Conservation (phyloP, 2,113 vertebrate genomes). For the Podocnemis expansa region DNA sequence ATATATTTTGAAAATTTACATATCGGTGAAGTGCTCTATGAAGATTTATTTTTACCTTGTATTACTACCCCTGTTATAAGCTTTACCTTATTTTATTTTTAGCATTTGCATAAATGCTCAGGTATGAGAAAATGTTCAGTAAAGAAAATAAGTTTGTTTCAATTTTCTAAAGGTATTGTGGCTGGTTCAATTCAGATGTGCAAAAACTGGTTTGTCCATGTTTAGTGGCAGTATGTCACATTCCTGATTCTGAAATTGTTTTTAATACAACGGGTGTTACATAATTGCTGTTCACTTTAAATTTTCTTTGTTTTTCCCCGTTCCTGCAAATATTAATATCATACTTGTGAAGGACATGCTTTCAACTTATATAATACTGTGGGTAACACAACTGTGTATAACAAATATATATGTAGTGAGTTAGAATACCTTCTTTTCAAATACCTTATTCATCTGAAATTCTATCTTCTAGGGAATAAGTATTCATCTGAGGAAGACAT, state of each 20-base stretch:
- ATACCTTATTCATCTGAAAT: neutral
- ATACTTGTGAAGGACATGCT: neutral
- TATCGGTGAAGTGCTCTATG: neutral
- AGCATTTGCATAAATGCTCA: neutral
- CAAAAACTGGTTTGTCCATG: neutral
- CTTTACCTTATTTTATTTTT: neutral
- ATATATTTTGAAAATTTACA: neutral
- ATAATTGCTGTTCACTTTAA: neutral
- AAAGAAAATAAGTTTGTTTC: neutral
- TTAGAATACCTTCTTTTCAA: neutral
- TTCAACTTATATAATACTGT: neutral
- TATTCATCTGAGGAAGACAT: slow-evolving; percentile 22
- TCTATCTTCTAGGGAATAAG: neutral
- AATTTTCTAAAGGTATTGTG: neutral
- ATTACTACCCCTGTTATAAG: neutral
- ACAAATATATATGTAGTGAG: neutral
- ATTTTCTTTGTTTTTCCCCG: neutral
- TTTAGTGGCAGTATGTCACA: neutral
- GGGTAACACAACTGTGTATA: neutral
- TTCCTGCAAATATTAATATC: neutral
- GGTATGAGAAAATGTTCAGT: neutral
- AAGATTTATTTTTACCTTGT: fast-evolving
- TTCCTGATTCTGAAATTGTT: neutral
- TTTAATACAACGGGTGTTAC: neutral
- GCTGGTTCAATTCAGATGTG: neutral